A percentile compares a stretch with the other conserved stretches of the same genome.
Evolutionary conservation across 2,888 invertebrate species (phyloP).

Genomic region (Rhopalosiphum nymphaeae): DNA sequence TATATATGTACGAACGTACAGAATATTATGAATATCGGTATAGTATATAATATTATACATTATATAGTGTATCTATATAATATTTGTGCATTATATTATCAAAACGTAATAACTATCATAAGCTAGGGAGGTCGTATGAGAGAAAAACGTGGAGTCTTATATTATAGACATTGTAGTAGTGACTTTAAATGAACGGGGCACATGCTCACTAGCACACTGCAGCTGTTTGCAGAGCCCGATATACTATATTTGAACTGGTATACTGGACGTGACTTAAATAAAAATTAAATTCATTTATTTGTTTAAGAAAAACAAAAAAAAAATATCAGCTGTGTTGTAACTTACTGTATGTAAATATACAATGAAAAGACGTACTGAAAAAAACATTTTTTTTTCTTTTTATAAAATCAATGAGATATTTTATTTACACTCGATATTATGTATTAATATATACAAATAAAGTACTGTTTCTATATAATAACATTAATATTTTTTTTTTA

Average conservation of each 20-base stretch:
- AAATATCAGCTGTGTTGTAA: background rate
- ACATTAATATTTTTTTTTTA: no score
- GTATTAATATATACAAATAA: background rate
- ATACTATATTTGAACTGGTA: background rate
- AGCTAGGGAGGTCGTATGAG: background rate
- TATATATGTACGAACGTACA: background rate
- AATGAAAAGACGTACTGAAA: background rate
- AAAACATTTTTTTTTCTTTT: background rate
- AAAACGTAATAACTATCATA: background rate
- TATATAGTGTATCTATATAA: background rate
- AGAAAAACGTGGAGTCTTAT: background rate
- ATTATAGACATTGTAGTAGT: background rate
- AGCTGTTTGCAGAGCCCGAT: conserved; percentile 1
- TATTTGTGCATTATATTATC: background rate
- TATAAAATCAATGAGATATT: background rate
- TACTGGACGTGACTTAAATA: conserved; percentile 38
- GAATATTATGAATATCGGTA: background rate
- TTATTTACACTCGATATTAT: background rate
- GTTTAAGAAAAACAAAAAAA: background rate
- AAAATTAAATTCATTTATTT: conserved; percentile 16
- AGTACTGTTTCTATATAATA: no score
- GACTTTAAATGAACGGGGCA: conserved; percentile 1
- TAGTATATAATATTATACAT: background rate
- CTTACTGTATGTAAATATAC: background rate
- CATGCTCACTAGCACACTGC: background rate